These are phyloP conservation scores for Calyptommatus sinebrachiatus DNA, from an alignment of 2,113 vertebrate genomes.

Conservation along the genomic window DNA sequence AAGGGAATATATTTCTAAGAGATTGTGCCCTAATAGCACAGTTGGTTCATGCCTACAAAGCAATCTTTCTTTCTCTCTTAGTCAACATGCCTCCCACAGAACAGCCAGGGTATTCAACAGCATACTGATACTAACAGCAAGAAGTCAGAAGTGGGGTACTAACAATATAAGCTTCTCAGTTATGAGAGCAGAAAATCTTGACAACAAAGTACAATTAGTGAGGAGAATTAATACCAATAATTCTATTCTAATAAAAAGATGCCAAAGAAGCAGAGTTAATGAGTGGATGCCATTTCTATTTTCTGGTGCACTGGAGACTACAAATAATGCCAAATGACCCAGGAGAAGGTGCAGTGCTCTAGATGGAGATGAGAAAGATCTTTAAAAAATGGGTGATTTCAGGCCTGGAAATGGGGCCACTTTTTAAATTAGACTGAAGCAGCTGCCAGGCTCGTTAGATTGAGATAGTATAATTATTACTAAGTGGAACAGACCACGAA, in stretches of 20 bases:
- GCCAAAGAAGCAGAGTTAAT: neutral
- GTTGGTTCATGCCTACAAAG: conserved; percentile 14
- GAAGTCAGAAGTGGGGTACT: conserved; percentile 8
- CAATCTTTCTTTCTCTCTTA: conserved; percentile 12
- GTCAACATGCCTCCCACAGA: conserved; percentile 8
- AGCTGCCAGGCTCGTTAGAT: too few species aligned
- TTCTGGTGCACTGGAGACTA: neutral
- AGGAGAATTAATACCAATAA: conserved; percentile 2
- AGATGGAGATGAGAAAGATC: neutral
- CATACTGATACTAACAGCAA: conserved; percentile 6
- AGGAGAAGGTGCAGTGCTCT: neutral
- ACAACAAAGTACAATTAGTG: conserved; percentile 6
- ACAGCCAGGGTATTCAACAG: conserved; percentile 16
- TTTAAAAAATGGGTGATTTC: neutral
- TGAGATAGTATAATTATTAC: neutral
- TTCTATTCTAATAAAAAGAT: neutral
- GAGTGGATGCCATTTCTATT: neutral
- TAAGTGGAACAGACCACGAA: neutral
- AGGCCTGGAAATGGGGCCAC: neutral
- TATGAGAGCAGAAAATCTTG: neutral
- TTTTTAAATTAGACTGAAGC: neutral
- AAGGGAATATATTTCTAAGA: neutral
- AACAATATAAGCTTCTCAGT: conserved; percentile 11
- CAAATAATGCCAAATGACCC: neutral
- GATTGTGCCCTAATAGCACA: conserved; percentile 24